Evolutionary conservation across 1,140 invertebrate genomes (phyloP).

Genomic region (Drosophila ogumai): DNA sequence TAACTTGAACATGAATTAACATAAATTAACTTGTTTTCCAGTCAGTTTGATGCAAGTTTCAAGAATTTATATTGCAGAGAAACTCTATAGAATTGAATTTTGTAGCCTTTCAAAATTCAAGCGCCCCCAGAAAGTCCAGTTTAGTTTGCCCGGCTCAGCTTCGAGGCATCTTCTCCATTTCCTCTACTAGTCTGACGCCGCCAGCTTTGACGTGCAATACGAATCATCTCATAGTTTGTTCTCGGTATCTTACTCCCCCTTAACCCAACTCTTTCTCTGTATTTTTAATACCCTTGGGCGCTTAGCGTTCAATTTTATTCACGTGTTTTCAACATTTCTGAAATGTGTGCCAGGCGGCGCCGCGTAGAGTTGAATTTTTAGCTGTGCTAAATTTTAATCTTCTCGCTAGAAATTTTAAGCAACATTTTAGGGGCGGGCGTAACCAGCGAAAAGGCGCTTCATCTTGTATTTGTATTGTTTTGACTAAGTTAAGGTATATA

Average conservation of each 20-base stretch:
- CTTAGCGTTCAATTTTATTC: slow-evolving; percentile 67
- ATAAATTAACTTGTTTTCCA: neutral
- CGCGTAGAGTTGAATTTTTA: slow-evolving; percentile 31
- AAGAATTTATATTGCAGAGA: neutral
- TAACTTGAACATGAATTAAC: neutral
- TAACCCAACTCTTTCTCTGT: slow-evolving; percentile 25
- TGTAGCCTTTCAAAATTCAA: neutral
- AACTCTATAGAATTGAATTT: slow-evolving; percentile 1
- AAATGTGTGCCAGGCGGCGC: slow-evolving; percentile 65
- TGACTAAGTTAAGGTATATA: slow-evolving; percentile 55
- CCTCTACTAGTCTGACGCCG: slow-evolving; percentile 34
- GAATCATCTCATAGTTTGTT: slow-evolving; percentile 72
- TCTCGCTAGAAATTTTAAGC: slow-evolving; percentile 26
- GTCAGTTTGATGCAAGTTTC: neutral
- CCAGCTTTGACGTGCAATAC: slow-evolving; percentile 73
- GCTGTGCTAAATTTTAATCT: slow-evolving; percentile 55
- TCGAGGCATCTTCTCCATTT: slow-evolving; percentile 20
- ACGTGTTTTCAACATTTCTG: slow-evolving; percentile 76
- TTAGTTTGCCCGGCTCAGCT: slow-evolving; percentile 4
- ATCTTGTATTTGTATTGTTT: slow-evolving; percentile 63
- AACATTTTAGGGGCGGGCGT: slow-evolving; percentile 11
- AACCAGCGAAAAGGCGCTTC: slow-evolving; percentile 35
- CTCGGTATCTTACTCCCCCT: slow-evolving; percentile 25
- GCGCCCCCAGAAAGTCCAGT: slow-evolving; percentile 1
- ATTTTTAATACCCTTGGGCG: slow-evolving; percentile 56